Base-by-base conservation (phyloP, 2,888 invertebrate genomes). In the Drosophila vallismaia region DNA sequence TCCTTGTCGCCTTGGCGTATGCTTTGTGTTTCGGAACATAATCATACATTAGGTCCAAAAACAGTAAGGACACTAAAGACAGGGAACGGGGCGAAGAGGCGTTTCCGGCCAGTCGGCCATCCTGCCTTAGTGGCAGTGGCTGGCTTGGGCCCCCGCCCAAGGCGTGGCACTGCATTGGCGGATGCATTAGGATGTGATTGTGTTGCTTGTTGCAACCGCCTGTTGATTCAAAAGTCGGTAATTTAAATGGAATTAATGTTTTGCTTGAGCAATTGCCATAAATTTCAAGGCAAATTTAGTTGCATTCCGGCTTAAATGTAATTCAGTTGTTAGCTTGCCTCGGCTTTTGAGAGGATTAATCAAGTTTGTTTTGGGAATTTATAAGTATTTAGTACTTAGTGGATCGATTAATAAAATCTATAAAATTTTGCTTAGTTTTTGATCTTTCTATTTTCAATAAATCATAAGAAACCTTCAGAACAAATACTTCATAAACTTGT, bases 121-220 rank as follows among this genome's bases (percentile, higher is more conserved):
- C 76, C 76, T 77, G 77, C 62, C 77, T 67, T 55, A 14, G 14
- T 14, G 14, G 14, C 14, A 14, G 14, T 14, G 1, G 14, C 14
- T 14, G 14, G 1, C 19, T 19, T 19, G 19, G 19, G 52, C 40
- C 6, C n/a, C n/a, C n/a, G n/a, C n/a, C n/a, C 28, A 24, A 8
- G 38, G 29, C 12, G 46, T 31, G 40, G 19, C 29, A n/a, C 24
- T 44, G 55, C 49, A 38, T 54, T 29, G 48, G 68, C 83, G 86
- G 80, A 80, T 83, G 80, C 78, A 86, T 80, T 76, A 78, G 54
- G 60, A 55, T 69, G 58, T 64, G 66, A 80, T 79, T 83, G 83
- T 75, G 72, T 49, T 74, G 71, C 77, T 50, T 54, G 38, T 55
- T 33, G 28, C 73, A 58, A 60, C 56, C 57, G 80, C 82, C 80